These are phyloP conservation scores for Metallyticus violacea DNA, from an alignment of 2,888 invertebrate genomes.

Conservation along the genomic window DNA sequence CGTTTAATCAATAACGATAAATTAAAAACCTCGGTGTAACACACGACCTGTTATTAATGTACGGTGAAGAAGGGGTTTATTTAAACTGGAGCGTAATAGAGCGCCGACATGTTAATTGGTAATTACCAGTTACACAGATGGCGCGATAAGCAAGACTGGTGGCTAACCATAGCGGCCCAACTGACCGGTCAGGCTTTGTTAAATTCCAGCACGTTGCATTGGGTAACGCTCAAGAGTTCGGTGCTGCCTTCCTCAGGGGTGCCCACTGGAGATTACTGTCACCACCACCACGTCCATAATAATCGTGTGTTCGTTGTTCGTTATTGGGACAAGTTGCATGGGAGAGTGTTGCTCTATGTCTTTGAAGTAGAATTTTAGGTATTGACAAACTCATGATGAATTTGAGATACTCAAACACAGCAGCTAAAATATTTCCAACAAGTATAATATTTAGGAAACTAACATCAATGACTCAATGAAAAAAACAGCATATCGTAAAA, in stretches of 20 bases:
- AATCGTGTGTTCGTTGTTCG: too few species aligned
- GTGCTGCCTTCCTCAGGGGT: not conserved
- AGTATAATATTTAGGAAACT: too few species aligned
- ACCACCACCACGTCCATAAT: too few species aligned
- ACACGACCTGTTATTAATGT: not conserved
- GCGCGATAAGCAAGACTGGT: not conserved
- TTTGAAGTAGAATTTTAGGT: too few species aligned
- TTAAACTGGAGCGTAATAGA: slow-evolving; percentile 1
- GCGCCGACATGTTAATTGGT: not conserved
- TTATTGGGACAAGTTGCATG: too few species aligned
- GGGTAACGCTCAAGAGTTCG: not conserved
- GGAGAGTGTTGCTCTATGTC: too few species aligned
- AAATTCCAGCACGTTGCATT: not conserved
- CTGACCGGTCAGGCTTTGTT: not conserved
- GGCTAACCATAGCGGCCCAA: not conserved
- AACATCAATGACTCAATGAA: too few species aligned
- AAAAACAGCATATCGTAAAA: too few species aligned
- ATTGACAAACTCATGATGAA: too few species aligned
- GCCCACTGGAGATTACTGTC: too few species aligned
- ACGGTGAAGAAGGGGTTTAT: not conserved
- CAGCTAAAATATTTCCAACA: too few species aligned
- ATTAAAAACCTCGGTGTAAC: not conserved
- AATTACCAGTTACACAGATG: not conserved
- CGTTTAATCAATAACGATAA: slow-evolving; percentile 6
- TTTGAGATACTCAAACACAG: too few species aligned